Percentiles rank a stretch among this genome's conserved stretches.
Conservation (phyloP, 1,140 invertebrate species). For the Drosophila elegans region DNA sequence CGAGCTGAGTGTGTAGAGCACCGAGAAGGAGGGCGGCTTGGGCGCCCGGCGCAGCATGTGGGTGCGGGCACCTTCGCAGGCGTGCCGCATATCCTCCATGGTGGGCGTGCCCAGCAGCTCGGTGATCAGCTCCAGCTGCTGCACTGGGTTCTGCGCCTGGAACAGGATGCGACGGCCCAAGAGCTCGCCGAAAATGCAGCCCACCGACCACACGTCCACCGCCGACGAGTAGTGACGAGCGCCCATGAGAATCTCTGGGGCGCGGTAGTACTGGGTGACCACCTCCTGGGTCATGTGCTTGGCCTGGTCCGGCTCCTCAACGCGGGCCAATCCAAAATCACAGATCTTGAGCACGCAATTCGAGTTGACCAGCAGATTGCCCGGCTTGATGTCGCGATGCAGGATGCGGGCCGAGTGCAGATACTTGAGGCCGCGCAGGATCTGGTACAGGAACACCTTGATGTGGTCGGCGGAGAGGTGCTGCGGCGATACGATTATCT, state of each 20-base stretch:
- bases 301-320: conserved; percentile 96
- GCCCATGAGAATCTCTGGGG: conserved; percentile 99
- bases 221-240: conserved; percentile 98
- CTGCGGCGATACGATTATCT: conserved; percentile 99
- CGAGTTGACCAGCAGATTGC: conserved; percentile 98
- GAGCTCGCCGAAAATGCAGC: conserved; percentile 99
- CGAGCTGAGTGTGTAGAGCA: conserved; percentile 95
- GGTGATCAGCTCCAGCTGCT: conserved; percentile 98
- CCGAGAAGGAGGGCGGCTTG: conserved; percentile 94
- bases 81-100: conserved; percentile 97
- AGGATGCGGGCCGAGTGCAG: conserved; percentile 98
- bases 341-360: conserved; percentile 99
- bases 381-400: conserved; percentile 99
- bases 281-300: conserved; percentile 99
- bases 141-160: conserved; percentile 97
- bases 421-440: conserved; percentile 99
- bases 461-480: conserved; percentile 99
- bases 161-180: conserved; percentile 98
- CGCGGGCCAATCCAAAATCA: conserved; percentile 97
- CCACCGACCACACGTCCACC: conserved; percentile 99
- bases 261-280: conserved; percentile 99
- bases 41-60: conserved; percentile 96
- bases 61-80: conserved; percentile 96
- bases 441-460: conserved; percentile 99
- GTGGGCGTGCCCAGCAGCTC: conserved; percentile 98